These are phyloP conservation scores for Folsomia manolachei DNA, from an alignment of 2,888 invertebrate species.

Conservation along the genomic window DNA sequence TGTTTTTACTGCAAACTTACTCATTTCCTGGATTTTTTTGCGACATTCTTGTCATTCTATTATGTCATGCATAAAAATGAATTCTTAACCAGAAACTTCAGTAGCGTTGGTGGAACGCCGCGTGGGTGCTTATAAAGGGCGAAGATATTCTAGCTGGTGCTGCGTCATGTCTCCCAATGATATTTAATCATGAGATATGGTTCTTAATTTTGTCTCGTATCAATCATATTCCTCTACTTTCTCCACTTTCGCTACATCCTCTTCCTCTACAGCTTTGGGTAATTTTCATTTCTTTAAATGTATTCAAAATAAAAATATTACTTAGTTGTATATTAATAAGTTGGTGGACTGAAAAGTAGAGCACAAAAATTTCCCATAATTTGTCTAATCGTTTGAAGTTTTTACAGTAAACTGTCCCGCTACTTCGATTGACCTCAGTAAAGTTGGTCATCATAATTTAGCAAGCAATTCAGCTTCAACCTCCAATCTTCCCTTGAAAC, in stretches of 20 bases:
- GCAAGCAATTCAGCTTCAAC: background rate
- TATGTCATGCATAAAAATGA: no score
- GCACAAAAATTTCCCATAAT: no score
- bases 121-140: background rate
- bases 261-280: background rate
- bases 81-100: background rate
- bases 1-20: no score
- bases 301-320: background rate
- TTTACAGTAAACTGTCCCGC: background rate
- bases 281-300: background rate
- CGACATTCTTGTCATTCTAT: no score
- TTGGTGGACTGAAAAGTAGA: no score
- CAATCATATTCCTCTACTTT: background rate
- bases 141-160: conserved; percentile 19
- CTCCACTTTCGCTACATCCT: background rate
- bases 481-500: background rate
- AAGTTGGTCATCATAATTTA: background rate
- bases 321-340: no score
- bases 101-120: background rate
- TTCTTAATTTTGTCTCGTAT: background rate
- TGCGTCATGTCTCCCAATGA: conserved; percentile 12
- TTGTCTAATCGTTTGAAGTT: background rate
- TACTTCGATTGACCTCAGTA: no score
- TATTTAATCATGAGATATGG: background rate
- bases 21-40: no score